A percentile compares a stretch with the other conserved stretches of the same genome.
Conservation (phyloP, 2,888 invertebrate genomes). For the Temnothorax rugatulus region DNA sequence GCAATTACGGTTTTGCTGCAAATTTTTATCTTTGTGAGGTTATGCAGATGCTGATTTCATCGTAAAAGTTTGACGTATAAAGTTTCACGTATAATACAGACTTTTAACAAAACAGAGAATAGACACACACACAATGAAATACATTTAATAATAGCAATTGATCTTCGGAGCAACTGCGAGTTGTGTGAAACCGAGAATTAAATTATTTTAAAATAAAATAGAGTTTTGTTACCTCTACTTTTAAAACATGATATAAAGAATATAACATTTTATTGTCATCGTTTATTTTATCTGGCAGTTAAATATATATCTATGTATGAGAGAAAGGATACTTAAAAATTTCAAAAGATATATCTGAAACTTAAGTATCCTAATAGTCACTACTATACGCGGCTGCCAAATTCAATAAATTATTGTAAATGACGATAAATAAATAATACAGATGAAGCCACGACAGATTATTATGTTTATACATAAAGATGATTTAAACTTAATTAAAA, state of each 20-base stretch:
- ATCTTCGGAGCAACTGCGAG: not conserved
- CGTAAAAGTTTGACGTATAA: not conserved
- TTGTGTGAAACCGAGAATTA: not conserved
- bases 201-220: not conserved
- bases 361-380: not conserved
- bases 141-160: not conserved
- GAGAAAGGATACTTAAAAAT: not conserved
- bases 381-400: not conserved
- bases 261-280: not conserved
- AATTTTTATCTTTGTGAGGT: not conserved
- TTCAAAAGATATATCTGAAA: too few species aligned
- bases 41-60: not conserved
- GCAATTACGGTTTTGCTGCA: not conserved
- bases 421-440: not conserved
- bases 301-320: not conserved
- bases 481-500: not conserved
- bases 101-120: too few species aligned
- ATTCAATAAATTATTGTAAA: not conserved
- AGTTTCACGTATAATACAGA: not conserved
- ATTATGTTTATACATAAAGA: not conserved
- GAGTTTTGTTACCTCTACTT: not conserved
- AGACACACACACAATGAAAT: not conserved
- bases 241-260: not conserved
- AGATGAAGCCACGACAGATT: not conserved
- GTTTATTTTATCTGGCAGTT: not conserved